Base-by-base conservation (phyloP, 2,888 invertebrate genomes). In the Scrobipalpa atriplicella region DNA sequence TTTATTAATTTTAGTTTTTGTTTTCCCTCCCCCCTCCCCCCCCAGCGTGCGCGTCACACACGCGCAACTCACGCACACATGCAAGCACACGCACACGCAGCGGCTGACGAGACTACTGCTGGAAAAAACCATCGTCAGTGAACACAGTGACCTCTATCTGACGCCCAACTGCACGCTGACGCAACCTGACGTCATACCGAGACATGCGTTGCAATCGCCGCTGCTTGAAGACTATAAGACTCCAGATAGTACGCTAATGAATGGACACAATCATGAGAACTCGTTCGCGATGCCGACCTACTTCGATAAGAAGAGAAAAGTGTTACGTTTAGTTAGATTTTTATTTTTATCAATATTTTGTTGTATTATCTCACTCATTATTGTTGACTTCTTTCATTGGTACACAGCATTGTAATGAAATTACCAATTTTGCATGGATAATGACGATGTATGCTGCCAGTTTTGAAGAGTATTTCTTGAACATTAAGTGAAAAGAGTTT, bases 231-330 rank as follows among this genome's bases (percentile, higher is more conserved):
- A 84, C 71, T 90, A 87, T 79, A 63, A 67, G 39, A 90, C 90
- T 60, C 90, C 90, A 6, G 89, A 89, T 29, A n/a, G 62, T 67
- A 80, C 83, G 47, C 70, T 82, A n/a, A 66, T 73, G 68, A 68
- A 74, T 71, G 76, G 72, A 6, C n/a, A 63, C 56, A 38, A 47
- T 39, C 83, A 78, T 69, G 85, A 85, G 71, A 77, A 68, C 73
- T 81, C 86, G 29, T 90, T 90, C 82, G 85, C 90, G 52, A 88
- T 91, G 87, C 92, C 92, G 65, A 86, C 91, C 0, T 92, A 92
- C 81, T 92, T 93, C 83, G 92, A 92, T 76, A 83, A 82, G 75
- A 79, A 75, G 66, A 81, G 79, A 66, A 80, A 82, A 38, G 85
- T 87, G 64, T n/a, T n/a, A n/a, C n/a, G n/a, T n/a, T n/a, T n/a